Base-by-base conservation (phyloP, 2,888 invertebrate genomes). In the Entomobrya proxima region DNA sequence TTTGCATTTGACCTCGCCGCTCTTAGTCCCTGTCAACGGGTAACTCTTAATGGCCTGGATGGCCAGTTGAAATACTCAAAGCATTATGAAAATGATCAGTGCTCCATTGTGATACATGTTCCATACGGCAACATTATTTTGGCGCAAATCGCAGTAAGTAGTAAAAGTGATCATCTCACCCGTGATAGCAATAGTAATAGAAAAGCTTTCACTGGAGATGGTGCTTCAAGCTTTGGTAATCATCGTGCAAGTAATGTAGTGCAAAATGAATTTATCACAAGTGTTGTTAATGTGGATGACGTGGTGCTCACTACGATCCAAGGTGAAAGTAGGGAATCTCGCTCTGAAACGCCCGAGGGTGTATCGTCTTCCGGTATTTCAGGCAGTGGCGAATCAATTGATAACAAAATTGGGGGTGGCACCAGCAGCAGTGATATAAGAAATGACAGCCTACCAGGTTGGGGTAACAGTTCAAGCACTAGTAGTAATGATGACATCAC, bases 21-120 rank as follows among this genome's bases (percentile, higher is more conserved):
- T 2, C 21, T 90, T 40, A 89, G 88, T 74, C 90, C 90, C 1
- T 90, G 90, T 82, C 89, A 89, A 64, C 87, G 88, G 78, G 89
- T 89, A 30, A 58, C 81, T 21, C 69, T 90, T 11, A 88, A 84
- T 18, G 88, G 86, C 13, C 80, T 89, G 24, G 87, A 82, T 40
- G 90, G 90, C 9, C 79, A 86, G 69, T 32, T 89, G 52, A 88
- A 87, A 85, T 90, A 89, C 86, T 82, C 81, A 24, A 86, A 87
- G 58, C 87, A 87, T 58, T 79, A 85, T 50, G 88, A 81, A 30
- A 81, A 84, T 52, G 88, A 90, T 44, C 87, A 88, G 79, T 90
- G 90, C 77, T 89, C 89, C 44, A 88, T 90, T 85, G 87, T 88
- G 79, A 89, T 90, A 85, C 90, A 90, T 79, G 89, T 90, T 44